phyloP scores from a whole-genome alignment of 2,113 vertebrate genomes.

The Eudyptes chrysolophus region DNA sequence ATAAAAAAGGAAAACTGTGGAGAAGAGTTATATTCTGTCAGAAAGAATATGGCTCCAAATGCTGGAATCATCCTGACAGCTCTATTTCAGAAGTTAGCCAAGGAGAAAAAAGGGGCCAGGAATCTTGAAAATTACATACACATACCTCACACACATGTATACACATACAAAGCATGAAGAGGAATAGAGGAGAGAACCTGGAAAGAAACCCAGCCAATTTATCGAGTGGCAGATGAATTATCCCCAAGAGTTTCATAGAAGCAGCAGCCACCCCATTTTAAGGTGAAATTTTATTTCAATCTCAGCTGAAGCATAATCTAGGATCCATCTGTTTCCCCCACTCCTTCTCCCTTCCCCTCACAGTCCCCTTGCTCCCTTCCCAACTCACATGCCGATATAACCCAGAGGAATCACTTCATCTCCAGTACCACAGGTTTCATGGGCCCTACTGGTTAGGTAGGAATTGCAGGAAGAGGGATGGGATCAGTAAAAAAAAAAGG shows the following conservation, averaged over 20 bases:
- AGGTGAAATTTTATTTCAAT: slow-evolving; percentile 50
- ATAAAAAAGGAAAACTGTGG: slow-evolving; percentile 56
- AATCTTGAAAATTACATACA: slow-evolving; percentile 48
- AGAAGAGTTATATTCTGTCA: slow-evolving; percentile 64
- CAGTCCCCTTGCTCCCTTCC: not conserved
- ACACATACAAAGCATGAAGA: slow-evolving; percentile 28
- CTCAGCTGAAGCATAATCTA: slow-evolving; percentile 25
- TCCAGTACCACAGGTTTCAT: not conserved
- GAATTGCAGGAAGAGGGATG: not conserved
- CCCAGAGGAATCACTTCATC: not conserved
- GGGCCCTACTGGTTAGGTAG: not conserved
- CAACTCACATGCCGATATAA: not conserved
- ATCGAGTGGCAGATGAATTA: slow-evolving; percentile 47
- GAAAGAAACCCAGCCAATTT: slow-evolving; percentile 13
- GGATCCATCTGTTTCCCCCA: slow-evolving; percentile 20
- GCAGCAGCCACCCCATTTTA: slow-evolving; percentile 14
- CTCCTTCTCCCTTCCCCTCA: not conserved
- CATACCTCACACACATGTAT: slow-evolving; percentile 37
- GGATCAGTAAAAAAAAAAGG: not conserved
- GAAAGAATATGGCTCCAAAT: slow-evolving; percentile 48
- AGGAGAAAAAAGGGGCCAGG: slow-evolving; percentile 61
- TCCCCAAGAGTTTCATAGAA: slow-evolving; percentile 8
- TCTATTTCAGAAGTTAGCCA: slow-evolving; percentile 65
- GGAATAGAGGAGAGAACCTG: slow-evolving; percentile 19
- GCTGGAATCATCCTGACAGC: slow-evolving; percentile 63